A percentile compares a stretch with the other conserved stretches of the same genome.
Evolutionary conservation across 2,113 vertebrate species (phyloP).

Genomic region (Otus sunia): DNA sequence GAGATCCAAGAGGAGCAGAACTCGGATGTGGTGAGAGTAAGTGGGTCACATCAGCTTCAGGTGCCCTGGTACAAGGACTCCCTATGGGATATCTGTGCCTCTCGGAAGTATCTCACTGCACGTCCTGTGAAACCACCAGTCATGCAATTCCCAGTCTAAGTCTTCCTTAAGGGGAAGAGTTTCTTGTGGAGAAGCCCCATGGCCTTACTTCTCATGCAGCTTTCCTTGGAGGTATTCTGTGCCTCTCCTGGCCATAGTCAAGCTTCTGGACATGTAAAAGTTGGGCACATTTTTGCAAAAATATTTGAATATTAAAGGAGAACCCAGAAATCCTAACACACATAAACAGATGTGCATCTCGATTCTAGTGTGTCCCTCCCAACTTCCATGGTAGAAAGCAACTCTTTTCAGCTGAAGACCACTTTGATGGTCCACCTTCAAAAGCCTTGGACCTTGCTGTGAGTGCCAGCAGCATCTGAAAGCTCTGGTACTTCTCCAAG

Average conservation of each 20-base stretch:
- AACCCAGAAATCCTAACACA: neutral
- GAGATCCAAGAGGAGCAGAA: neutral
- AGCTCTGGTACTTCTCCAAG: neutral
- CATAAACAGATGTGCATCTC: neutral
- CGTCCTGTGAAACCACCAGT: neutral
- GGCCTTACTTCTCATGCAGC: neutral
- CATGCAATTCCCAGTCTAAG: neutral
- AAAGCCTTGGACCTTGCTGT: neutral
- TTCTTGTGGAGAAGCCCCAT: neutral
- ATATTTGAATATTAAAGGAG: neutral
- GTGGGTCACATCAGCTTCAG: constrained; percentile 24
- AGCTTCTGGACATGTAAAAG: neutral
- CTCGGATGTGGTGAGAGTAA: neutral
- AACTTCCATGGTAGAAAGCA: neutral
- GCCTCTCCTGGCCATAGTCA: neutral
- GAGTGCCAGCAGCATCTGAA: neutral
- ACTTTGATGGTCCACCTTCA: neutral
- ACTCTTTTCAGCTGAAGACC: neutral
- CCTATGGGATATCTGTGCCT: neutral
- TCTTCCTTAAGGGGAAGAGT: neutral
- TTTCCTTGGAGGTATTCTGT: neutral
- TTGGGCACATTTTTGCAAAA: rapidly evolving
- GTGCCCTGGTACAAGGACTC: neutral
- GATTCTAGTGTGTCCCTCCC: neutral
- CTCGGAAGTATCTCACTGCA: neutral